Conservation (phyloP, 1,140 invertebrate species). For the Dendroctonus valens region DNA sequence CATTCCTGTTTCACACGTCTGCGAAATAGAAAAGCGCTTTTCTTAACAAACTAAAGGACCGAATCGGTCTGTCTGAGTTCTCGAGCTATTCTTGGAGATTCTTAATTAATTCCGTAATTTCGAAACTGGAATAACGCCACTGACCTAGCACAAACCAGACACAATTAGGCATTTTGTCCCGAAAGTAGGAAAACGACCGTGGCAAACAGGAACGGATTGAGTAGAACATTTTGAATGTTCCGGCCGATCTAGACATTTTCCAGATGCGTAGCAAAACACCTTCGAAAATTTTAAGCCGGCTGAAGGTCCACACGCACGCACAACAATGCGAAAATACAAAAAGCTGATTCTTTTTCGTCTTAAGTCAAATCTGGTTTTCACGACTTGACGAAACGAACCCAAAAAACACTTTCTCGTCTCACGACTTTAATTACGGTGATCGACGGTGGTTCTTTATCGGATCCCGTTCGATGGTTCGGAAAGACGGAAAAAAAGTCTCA, state of each 20-base stretch:
- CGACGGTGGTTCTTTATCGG: slow-evolving; percentile 18
- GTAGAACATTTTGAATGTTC: neutral
- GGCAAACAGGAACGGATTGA: neutral
- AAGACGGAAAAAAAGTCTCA: slow-evolving; percentile 16
- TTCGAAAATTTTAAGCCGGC: too few species aligned
- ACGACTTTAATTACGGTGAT: slow-evolving; percentile 23
- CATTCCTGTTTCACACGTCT: slow-evolving; percentile 30
- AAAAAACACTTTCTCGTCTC: slow-evolving; percentile 18
- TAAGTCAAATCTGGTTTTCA: slow-evolving; percentile 15
- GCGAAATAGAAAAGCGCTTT: slow-evolving; percentile 33
- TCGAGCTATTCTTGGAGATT: slow-evolving; percentile 19
- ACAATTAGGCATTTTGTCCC: slow-evolving; percentile 27
- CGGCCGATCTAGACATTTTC: neutral
- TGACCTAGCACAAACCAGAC: slow-evolving; percentile 31
- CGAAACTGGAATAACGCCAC: slow-evolving; percentile 24
- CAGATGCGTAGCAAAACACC: too few species aligned
- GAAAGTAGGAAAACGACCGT: slow-evolving; percentile 10
- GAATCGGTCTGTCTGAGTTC: slow-evolving; percentile 21
- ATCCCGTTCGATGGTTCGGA: slow-evolving; percentile 6
- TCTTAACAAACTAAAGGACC: slow-evolving; percentile 33
- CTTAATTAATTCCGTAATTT: slow-evolving; percentile 33
- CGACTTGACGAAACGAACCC: slow-evolving; percentile 12
- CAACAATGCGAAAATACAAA: slow-evolving; percentile 4
- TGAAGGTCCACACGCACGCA: too few species aligned
- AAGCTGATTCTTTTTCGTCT: slow-evolving; percentile 9